Percentiles rank a stretch among this genome's conserved stretches.
These are phyloP conservation scores for Microchrysa polita DNA, from an alignment of 2,888 invertebrate species.

Conservation along the genomic window DNA sequence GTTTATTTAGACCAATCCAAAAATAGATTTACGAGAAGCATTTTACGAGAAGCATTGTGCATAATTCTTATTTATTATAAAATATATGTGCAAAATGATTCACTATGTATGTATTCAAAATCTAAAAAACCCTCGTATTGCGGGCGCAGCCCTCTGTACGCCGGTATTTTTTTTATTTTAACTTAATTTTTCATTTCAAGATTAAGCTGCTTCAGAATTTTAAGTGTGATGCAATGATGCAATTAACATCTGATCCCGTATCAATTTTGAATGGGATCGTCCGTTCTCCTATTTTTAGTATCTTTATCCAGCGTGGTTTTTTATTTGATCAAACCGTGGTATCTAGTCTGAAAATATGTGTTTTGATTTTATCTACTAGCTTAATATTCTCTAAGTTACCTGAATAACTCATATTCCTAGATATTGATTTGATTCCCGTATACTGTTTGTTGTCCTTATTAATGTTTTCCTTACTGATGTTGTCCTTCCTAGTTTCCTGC, in stretches of 20 bases:
- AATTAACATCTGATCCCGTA: constrained; percentile 38
- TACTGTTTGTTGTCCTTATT: neutral
- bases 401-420: neutral
- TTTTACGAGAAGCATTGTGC: too few relatives aligned
- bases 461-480: neutral
- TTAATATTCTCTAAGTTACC: neutral
- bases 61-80: too few relatives aligned
- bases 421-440: neutral
- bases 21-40: too few relatives aligned
- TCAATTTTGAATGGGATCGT: constrained; percentile 34
- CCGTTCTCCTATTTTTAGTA: constrained; percentile 20
- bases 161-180: too few relatives aligned
- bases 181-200: constrained; percentile 19
- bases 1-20: too few relatives aligned
- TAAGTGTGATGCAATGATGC: constrained; percentile 32
- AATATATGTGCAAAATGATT: too few relatives aligned
- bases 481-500: neutral
- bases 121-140: too few relatives aligned
- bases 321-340: neutral
- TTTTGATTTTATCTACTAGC: constrained; percentile 19
- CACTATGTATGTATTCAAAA: too few relatives aligned
- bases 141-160: too few relatives aligned
- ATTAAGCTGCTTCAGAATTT: constrained; percentile 29
- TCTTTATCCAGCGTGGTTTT: constrained; percentile 8
- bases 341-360: too few relatives aligned